Evolutionary conservation across 2,797 vertebrate species (phyloP), one percentile per base, ranked within the genome.

Genomic region (Hipposideros larvatus): DNA sequence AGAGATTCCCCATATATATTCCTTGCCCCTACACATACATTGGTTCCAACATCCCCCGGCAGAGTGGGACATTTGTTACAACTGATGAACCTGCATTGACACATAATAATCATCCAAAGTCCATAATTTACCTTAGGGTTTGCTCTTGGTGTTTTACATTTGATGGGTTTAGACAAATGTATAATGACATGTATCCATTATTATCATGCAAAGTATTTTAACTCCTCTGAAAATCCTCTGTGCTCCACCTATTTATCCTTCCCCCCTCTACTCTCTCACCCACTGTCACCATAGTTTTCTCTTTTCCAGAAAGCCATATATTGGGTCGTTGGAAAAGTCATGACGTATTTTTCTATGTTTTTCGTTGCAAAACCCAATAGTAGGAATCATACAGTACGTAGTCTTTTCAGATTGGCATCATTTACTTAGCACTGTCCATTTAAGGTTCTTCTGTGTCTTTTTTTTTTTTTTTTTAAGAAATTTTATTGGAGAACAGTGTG

Each of bases 91-190:
- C 51, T 83, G 11, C 16, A 34, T 28, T 43, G 66, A 88, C 26
- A 55, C 5, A n/a, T 55, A 70, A 83, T 53, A 73, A 41, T 93
- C 73, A 79, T 51, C 51, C 71, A 74, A 53, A 94, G 34, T 74
- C 26, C 28, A 55, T 73, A 51, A 61, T 85, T 85, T 83, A 82
- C 74, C 28, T 89, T 73, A 93, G 53, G n/a, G 26, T 90, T 96
- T 51, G 46, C 31, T 85, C 65, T 77, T 87, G 16, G 8, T 80
- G 6, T 70, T 89, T 11, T 66, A 46, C 18, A 31, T 90, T 48
- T 43, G 51, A 37, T 90, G 43, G 22, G 21, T 91, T 93, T 91
- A 73, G 65, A 85, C n/a, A 96, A 91, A 65, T 65, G 18, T 34
- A 63, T 61, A 83, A 66, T 66, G 73, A 66, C 18, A 48, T 78